phyloP scores from a whole-genome alignment of 2,888 invertebrate species.

The Spialia ferax region DNA sequence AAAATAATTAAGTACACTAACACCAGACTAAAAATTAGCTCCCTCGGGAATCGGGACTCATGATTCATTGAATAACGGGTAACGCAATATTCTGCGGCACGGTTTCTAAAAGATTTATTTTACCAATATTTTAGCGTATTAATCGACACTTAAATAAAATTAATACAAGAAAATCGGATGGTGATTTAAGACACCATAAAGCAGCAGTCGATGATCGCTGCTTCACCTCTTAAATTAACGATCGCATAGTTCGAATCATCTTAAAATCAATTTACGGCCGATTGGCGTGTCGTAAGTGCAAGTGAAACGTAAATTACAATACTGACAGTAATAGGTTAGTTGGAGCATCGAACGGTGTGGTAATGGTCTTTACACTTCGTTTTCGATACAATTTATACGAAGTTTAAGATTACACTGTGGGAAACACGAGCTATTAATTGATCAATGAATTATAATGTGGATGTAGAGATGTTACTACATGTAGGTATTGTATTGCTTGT shows the following conservation, averaged over 20 bases:
- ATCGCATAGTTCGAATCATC: slow-evolving; percentile 28
- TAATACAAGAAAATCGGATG: slow-evolving; percentile 16
- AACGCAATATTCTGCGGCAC: no score
- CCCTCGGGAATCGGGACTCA: no score
- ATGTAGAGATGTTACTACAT: not conserved
- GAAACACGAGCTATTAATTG: slow-evolving; percentile 37
- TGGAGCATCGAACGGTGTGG: slow-evolving; percentile 51
- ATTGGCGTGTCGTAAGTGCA: slow-evolving; percentile 44
- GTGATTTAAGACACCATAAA: slow-evolving; percentile 28
- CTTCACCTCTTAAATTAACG: slow-evolving; percentile 14
- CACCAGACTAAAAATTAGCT: no score
- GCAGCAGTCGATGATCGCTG: slow-evolving; percentile 20
- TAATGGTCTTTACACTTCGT: slow-evolving; percentile 49
- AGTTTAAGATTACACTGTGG: slow-evolving; percentile 40
- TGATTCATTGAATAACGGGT: no score
- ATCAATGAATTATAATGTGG: not conserved
- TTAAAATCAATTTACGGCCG: slow-evolving; percentile 38
- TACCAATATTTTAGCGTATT: no score
- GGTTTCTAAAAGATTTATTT: no score
- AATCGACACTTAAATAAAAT: not conserved
- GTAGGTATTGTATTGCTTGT: not conserved
- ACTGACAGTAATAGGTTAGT: slow-evolving; percentile 54
- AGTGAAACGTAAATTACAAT: slow-evolving; percentile 55
- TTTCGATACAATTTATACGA: slow-evolving; percentile 46
- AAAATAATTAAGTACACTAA: no score